Base-by-base conservation (phyloP, 2,113 vertebrate genomes). In the Myrmophylax atrothorax region DNA sequence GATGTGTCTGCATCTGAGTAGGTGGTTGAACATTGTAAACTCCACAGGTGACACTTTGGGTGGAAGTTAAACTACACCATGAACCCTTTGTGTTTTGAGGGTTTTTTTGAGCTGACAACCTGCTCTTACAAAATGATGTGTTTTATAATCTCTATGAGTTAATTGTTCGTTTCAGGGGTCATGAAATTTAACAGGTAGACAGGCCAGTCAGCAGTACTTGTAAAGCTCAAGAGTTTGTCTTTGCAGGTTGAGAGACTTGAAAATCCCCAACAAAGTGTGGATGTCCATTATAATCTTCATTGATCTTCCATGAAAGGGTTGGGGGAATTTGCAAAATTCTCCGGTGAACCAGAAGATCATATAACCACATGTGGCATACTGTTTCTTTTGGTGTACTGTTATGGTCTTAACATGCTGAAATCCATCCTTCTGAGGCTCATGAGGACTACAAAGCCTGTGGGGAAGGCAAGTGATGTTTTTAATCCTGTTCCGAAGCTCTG, bases 91-190 rank as follows among this genome's bases (percentile, higher is more conserved):
- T 87, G 11, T 15, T 62, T 66, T 84, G 26, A n/a, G 47, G 47
- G 82, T 26, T 90, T 89, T 93, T 84, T 46, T 74, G 44, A 81
- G 84, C 52, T 8, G 5, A 87, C 49, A 64, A 69, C 79, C 62
- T 69, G 28, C 49, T 76, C 31, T 68, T 63, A 73, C 44, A 89
- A 93, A 84, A 84, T 79, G 6, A 19, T 78, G 29, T 56, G 28
- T 66, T 94, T 87, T 93, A 72, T 85, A 81, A 93, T 96, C 69
- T 94, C 26, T 33, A 15, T 77, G 44, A 94, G 52, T 94, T 87
- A 72, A 68, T 86, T 94, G 81, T 82, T 96, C 77, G 87, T 95
- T 95, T 96, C 89, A 94, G 81, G 87, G 80, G 50, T 96, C 80
- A 76, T 91, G 84, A 95, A 94, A 72, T 94, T 87, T 60, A 91